Conservation (phyloP, 2,797 vertebrate genomes). For the Crypturellus tataupa region DNA sequence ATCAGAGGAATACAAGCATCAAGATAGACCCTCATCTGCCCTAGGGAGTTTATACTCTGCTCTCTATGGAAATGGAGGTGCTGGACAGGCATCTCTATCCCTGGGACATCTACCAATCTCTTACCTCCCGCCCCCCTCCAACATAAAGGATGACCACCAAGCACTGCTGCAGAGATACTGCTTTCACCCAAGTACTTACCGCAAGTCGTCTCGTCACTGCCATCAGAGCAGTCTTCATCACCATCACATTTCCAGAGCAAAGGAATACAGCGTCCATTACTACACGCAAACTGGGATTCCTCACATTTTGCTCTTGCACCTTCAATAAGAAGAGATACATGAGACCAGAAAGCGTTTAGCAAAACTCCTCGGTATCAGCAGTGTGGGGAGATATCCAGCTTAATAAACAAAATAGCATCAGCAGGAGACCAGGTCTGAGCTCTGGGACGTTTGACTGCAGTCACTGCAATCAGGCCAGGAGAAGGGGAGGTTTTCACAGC, state of each 20-base stretch:
- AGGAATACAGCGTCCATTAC: slow-evolving; percentile 95
- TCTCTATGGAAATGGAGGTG: neutral
- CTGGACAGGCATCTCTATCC: neutral
- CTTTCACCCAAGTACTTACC: slow-evolving; percentile 83
- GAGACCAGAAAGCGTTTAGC: rapidly evolving
- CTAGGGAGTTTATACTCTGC: neutral
- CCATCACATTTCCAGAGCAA: slow-evolving; percentile 95
- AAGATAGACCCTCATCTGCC: neutral
- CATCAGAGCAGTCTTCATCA: slow-evolving; percentile 93
- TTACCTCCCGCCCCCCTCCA: neutral
- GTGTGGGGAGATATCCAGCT: neutral
- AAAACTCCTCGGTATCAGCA: neutral
- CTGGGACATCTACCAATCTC: neutral
- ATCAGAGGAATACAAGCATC: neutral
- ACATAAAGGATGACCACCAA: neutral
- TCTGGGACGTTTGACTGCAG: neutral
- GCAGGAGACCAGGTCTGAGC: neutral
- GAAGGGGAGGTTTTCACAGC: neutral
- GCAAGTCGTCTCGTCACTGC: slow-evolving; percentile 93
- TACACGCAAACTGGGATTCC: slow-evolving; percentile 92
- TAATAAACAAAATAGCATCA: neutral
- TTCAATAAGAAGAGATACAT: slow-evolving; percentile 61
- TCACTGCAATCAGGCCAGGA: neutral
- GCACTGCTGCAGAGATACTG: neutral
- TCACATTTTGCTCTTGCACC: slow-evolving; percentile 90